Percentiles rank a stretch among this genome's conserved stretches.
Evolutionary conservation across 2,113 vertebrate genomes (phyloP).

Genomic region (Dicaeum eximium): DNA sequence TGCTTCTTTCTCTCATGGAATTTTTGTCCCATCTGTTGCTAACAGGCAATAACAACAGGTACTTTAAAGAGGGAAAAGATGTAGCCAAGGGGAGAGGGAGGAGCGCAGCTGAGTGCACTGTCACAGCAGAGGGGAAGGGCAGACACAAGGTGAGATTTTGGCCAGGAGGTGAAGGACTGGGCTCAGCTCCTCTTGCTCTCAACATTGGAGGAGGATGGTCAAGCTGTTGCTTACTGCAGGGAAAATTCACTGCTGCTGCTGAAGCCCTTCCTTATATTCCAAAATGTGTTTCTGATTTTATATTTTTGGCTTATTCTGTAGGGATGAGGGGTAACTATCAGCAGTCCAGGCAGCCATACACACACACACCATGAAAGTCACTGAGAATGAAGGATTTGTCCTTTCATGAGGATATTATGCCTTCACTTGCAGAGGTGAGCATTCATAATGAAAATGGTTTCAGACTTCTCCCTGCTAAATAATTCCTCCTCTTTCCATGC

Average conservation of each 20-base stretch:
- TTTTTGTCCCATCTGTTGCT: not conserved
- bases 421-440: not conserved
- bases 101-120: not conserved
- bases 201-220: fast-evolving
- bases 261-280: not conserved
- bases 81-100: not conserved
- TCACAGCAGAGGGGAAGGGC: not conserved
- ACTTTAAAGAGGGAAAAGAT: not conserved
- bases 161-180: not conserved
- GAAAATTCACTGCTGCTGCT: fast-evolving
- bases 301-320: not conserved
- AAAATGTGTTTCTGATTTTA: not conserved
- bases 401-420: not conserved
- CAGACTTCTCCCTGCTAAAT: not conserved
- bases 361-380: not conserved
- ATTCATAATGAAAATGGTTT: not conserved
- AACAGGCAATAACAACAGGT: too few relatives aligned
- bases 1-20: not conserved
- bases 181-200: not conserved
- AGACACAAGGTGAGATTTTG: not conserved
- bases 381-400: not conserved
- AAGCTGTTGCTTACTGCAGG: not conserved
- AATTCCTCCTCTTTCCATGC: not conserved
- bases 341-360: not conserved
- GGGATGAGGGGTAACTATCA: not conserved